Conservation (phyloP, 2,888 invertebrate species). For the Gymnosoma rotundatum region DNA sequence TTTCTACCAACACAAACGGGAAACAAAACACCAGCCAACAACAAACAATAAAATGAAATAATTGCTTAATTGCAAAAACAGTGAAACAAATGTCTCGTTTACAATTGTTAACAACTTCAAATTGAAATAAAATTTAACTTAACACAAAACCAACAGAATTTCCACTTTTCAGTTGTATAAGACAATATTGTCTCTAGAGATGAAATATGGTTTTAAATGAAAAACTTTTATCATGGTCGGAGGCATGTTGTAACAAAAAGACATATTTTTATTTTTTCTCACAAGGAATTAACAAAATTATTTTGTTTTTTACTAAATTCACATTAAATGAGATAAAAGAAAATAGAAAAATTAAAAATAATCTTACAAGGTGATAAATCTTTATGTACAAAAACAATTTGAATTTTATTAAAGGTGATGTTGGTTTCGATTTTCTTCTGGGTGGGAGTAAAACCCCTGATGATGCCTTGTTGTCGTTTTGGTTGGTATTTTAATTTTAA, state of each 20-base stretch:
- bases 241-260: not conserved
- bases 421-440: not conserved
- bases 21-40: conserved; percentile 54
- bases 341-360: conserved; percentile 51
- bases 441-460: conserved; percentile 11
- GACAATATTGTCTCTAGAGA: conserved; percentile 62
- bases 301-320: conserved; percentile 25
- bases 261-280: conserved; percentile 40
- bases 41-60: conserved; percentile 70
- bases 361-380: conserved; percentile 69
- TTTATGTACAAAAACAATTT: conserved; percentile 42
- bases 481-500: conserved; percentile 56
- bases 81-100: conserved; percentile 51
- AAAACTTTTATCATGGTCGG: not conserved
- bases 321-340: conserved; percentile 41
- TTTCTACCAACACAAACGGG: not conserved
- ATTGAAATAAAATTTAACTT: conserved; percentile 64
- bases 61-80: conserved; percentile 77
- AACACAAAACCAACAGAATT: conserved; percentile 7
- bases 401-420: conserved; percentile 34
- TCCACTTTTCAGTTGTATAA: conserved; percentile 14
- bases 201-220: conserved; percentile 50
- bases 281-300: conserved; percentile 53
- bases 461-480: conserved; percentile 26
- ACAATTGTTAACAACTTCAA: conserved; percentile 69